phyloP scores from a whole-genome alignment of 2,888 invertebrate genomes.

The Steinernema hermaphroditum region DNA sequence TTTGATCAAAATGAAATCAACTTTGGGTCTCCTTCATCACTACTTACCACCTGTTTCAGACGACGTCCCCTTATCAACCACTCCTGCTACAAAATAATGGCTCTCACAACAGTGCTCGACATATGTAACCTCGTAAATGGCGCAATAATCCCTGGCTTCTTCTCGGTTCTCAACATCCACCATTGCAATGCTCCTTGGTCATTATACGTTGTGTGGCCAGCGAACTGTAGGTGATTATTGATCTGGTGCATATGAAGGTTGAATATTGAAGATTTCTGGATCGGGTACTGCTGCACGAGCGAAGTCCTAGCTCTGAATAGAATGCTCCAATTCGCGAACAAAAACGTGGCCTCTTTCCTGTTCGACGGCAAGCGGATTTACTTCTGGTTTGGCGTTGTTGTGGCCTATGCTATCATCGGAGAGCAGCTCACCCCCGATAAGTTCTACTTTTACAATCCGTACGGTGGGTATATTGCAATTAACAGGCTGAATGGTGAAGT shows the following conservation, averaged over 20 bases:
- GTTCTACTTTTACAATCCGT: conserved; percentile 6
- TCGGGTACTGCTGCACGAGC: background rate
- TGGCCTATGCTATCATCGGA: background rate
- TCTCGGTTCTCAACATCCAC: too few relatives aligned
- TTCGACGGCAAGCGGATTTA: background rate
- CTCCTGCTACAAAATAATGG: background rate
- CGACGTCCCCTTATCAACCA: background rate
- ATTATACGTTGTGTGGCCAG: too few relatives aligned
- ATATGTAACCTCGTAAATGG: too few relatives aligned
- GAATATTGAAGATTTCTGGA: background rate
- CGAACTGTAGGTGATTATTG: too few relatives aligned
- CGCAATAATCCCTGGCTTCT: too few relatives aligned
- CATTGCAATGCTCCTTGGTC: too few relatives aligned
- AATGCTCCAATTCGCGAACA: background rate
- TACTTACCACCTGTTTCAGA: background rate
- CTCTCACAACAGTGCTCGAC: too few relatives aligned
- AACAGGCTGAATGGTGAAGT: background rate
- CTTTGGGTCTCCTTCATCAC: too few relatives aligned
- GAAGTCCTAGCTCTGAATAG: background rate
- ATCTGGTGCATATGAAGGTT: too few relatives aligned
- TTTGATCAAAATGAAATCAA: too few relatives aligned
- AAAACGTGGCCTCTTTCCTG: background rate
- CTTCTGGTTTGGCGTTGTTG: background rate
- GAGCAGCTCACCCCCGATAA: background rate
- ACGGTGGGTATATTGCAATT: background rate